These are phyloP conservation scores for Phalacrocorax brasilianus DNA, from an alignment of 2,113 vertebrate species.

Conservation along the genomic window DNA sequence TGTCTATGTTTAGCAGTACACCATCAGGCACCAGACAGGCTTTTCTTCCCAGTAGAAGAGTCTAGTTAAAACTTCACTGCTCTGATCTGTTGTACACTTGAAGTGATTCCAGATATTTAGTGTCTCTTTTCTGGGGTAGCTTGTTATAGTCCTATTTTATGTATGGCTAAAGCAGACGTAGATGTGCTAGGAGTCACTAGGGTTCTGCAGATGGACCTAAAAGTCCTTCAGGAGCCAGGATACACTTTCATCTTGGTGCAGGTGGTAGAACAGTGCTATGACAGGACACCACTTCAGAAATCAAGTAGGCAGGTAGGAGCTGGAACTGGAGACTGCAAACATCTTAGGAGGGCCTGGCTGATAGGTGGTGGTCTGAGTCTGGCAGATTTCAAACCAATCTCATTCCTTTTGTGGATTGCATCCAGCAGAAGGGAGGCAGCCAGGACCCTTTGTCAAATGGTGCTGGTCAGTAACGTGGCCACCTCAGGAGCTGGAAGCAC, in stretches of 20 bases:
- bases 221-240: neutral
- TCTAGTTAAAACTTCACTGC: neutral
- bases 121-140: neutral
- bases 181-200: neutral
- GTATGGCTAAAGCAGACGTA: neutral
- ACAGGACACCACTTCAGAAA: neutral
- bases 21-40: neutral
- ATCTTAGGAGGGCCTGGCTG: neutral
- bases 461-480: neutral
- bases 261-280: neutral
- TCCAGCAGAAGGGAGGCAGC: neutral
- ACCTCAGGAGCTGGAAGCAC: neutral
- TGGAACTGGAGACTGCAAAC: neutral
- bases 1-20: neutral
- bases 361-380: neutral
- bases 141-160: neutral
- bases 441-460: neutral
- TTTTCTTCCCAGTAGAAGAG: neutral
- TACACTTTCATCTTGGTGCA: neutral
- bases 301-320: neutral
- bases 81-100: neutral
- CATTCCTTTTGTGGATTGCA: neutral
- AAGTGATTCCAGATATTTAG: neutral
- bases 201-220: neutral
- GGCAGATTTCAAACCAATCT: neutral